A percentile compares a stretch with the other conserved stretches of the same genome.
phyloP scores from a whole-genome alignment of 2,888 invertebrate genomes.

The Drosophila neotestacea region DNA sequence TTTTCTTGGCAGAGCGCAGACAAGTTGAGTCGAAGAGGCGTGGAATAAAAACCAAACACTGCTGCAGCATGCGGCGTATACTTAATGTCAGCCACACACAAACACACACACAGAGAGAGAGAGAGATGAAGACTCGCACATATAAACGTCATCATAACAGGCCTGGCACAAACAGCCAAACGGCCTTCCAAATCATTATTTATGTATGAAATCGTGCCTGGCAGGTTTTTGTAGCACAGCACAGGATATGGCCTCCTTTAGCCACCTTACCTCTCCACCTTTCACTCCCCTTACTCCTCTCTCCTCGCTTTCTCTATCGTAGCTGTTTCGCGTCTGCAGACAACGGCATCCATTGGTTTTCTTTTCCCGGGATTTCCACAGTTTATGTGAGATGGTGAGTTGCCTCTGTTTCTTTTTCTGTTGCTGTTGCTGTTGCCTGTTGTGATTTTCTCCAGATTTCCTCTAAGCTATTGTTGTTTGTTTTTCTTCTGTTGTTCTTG shows the following conservation, averaged over 20 bases:
- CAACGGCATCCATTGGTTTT: constrained; percentile 55
- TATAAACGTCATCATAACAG: constrained; percentile 80
- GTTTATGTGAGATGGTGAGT: constrained; percentile 42
- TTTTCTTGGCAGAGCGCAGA: constrained; percentile 32
- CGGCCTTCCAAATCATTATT: constrained; percentile 78
- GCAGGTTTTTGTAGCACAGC: constrained; percentile 45
- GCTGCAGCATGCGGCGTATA: constrained; percentile 69
- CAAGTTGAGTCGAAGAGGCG: constrained; percentile 38
- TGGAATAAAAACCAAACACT: constrained; percentile 39
- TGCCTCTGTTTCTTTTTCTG: not conserved
- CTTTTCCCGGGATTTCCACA: constrained; percentile 36
- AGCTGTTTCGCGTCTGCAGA: constrained; percentile 66
- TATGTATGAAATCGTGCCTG: constrained; percentile 75
- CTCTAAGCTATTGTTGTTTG: constrained; percentile 59
- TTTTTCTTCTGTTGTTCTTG: constrained; percentile 21
- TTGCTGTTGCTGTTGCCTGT: constrained; percentile 36
- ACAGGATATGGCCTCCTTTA: constrained; percentile 13
- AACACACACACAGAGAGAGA: constrained; percentile 13
- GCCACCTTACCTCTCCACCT: constrained; percentile 2
- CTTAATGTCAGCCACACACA: constrained; percentile 73
- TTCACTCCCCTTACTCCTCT: not conserved
- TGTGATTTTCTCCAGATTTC: constrained; percentile 65
- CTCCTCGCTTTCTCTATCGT: not conserved
- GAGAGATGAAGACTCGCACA: not conserved
- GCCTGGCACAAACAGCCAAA: constrained; percentile 55